Percentiles rank a stretch among this genome's conserved stretches.
Conservation (phyloP, 2,888 invertebrate genomes). For the Molanna angustata region DNA sequence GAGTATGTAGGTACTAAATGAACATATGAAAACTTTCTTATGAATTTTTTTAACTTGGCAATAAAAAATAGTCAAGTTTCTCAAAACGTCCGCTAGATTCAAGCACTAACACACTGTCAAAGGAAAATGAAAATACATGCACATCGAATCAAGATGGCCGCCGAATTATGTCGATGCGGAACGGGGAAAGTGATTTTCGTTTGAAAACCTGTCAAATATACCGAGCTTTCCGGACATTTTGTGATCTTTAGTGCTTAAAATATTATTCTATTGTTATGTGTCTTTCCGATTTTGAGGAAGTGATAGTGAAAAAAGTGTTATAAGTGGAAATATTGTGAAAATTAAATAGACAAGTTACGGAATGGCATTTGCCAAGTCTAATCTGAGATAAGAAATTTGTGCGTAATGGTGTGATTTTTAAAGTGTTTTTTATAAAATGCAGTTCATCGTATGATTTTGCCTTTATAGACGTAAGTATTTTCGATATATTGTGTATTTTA, state of each 20-base stretch:
- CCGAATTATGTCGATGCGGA: conserved; percentile 31
- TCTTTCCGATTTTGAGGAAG: conserved; percentile 11
- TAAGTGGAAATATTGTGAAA: conserved; percentile 24
- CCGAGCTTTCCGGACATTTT: conserved; percentile 18
- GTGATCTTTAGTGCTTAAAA: conserved; percentile 19
- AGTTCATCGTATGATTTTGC: conserved; percentile 26
- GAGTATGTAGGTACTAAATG: no score
- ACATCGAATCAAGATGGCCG: conserved; percentile 31
- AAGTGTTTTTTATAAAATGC: conserved; percentile 17
- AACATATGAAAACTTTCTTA: no score
- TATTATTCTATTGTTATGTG: conserved; percentile 12
- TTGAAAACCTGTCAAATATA: conserved; percentile 27
- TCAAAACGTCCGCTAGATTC: conserved; percentile 15
- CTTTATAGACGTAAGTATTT: conserved; percentile 26
- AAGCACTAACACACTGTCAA: conserved; percentile 12
- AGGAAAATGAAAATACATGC: conserved; percentile 27
- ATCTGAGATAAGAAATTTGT: conserved; percentile 28
- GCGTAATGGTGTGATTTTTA: conserved; percentile 27
- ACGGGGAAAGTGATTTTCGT: conserved; percentile 28
- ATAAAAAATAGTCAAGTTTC: no score
- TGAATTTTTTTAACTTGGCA: no score
- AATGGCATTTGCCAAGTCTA: conserved; percentile 28
- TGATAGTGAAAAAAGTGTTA: conserved; percentile 22
- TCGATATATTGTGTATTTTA: background rate
- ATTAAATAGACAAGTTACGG: conserved; percentile 27